phyloP scores from a whole-genome alignment of 2,113 vertebrate species.

The Neotoma lepida region DNA sequence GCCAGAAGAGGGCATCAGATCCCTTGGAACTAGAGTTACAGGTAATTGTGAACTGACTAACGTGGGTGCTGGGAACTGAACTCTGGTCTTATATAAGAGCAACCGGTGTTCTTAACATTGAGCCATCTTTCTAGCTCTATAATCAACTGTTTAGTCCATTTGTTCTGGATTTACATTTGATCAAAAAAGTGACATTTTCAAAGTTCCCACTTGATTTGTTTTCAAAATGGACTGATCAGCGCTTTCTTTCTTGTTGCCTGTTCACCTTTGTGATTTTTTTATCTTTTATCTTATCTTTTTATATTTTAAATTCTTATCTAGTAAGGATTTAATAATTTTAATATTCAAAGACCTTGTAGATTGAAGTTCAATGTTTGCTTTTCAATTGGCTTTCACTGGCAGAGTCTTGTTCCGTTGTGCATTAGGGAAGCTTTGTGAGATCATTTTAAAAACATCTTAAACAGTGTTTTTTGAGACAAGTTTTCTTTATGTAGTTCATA shows the following conservation, averaged over 20 bases:
- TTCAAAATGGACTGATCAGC: not conserved
- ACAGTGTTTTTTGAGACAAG: not conserved
- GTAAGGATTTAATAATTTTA: not conserved
- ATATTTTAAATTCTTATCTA: not conserved
- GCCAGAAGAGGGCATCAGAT: not conserved
- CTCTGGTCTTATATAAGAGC: not conserved
- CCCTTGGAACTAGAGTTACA: not conserved
- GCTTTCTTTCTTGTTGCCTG: not conserved
- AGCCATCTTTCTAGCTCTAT: not conserved
- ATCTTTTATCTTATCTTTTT: not conserved
- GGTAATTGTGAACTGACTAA: not conserved
- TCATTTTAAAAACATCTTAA: not conserved
- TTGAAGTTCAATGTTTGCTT: not conserved
- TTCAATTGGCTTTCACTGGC: not conserved
- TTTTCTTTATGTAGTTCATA: not conserved
- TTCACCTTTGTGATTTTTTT: not conserved
- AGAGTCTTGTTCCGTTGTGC: not conserved
- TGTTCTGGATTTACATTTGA: not conserved
- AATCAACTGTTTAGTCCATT: not conserved
- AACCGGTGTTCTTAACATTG: not conserved
- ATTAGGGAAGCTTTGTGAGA: not conserved
- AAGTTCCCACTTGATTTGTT: too few species aligned
- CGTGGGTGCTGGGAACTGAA: not conserved
- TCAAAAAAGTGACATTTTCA: not conserved
- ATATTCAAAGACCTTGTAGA: not conserved